phyloP scores from a whole-genome alignment of 2,113 vertebrate genomes.

The Eira barbara region DNA sequence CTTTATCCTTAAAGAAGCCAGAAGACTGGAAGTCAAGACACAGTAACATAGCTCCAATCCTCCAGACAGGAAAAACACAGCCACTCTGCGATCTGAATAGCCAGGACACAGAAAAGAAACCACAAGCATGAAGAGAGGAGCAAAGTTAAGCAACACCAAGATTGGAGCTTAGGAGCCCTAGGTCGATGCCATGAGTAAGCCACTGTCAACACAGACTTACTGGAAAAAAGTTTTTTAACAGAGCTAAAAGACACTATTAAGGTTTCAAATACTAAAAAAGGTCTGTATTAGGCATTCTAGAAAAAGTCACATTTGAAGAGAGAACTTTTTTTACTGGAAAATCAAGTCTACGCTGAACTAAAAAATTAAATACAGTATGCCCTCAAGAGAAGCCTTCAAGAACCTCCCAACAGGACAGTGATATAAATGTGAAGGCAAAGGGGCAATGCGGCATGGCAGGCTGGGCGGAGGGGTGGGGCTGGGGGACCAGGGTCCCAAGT shows the following conservation, averaged over 20 bases:
- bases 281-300: not conserved
- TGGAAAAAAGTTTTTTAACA: not conserved
- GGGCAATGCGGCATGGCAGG: accelerated
- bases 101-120: slow-evolving; percentile 11
- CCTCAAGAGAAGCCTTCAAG: not conserved
- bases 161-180: accelerated
- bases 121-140: not conserved
- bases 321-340: not conserved
- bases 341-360: not conserved
- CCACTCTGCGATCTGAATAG: not conserved
- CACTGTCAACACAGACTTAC: not conserved
- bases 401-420: not conserved
- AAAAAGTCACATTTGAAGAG: not conserved
- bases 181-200: not conserved
- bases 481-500: accelerated
- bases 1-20: slow-evolving; percentile 47
- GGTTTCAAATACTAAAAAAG: not conserved
- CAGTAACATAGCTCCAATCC: not conserved
- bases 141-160: accelerated
- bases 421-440: not conserved
- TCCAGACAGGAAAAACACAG: slow-evolving; percentile 56
- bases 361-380: not conserved
- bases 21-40: slow-evolving; percentile 40
- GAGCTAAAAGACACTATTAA: not conserved
- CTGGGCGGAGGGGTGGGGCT: accelerated